These are phyloP conservation scores for Drosophila virilis DNA, from an alignment of 1,140 invertebrate species.

Conservation along the genomic window DNA sequence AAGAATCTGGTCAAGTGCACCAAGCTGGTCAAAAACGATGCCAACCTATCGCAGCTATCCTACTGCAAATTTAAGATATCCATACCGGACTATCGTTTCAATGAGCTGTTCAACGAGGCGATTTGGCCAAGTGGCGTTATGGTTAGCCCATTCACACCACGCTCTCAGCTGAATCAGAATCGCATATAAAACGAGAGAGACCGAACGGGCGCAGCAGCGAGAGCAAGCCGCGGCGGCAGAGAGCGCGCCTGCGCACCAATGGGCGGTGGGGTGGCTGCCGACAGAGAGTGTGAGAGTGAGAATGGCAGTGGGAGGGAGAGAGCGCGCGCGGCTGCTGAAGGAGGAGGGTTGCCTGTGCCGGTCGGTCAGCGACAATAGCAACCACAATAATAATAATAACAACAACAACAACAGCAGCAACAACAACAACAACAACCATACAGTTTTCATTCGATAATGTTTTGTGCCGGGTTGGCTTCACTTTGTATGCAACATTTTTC, in stretches of 20 bases:
- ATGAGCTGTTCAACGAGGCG: conserved; percentile 83
- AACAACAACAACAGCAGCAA: conserved; percentile 30
- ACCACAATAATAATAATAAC: conserved; percentile 17
- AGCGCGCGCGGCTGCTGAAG: background rate
- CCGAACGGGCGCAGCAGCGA: conserved; percentile 12
- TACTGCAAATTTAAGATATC: conserved; percentile 83
- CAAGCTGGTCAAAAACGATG: conserved; percentile 82
- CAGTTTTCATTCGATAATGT: conserved; percentile 43
- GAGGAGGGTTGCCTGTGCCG: conserved; percentile 61
- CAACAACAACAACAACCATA: conserved; percentile 36
- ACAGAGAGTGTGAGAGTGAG: conserved; percentile 1
- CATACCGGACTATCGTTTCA: conserved; percentile 83
- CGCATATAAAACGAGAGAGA: conserved; percentile 69
- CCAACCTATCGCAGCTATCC: conserved; percentile 78
- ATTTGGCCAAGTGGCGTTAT: conserved; percentile 83
- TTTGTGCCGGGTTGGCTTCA: conserved; percentile 41
- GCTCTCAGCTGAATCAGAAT: conserved; percentile 82
- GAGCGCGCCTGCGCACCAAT: conserved; percentile 32
- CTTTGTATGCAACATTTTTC: conserved; percentile 70
- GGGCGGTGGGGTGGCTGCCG: conserved; percentile 15
- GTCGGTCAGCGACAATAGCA: conserved; percentile 40
- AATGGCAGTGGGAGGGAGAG: background rate
- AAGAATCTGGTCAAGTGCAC: conserved; percentile 82
- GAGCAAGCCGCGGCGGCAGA: conserved; percentile 19
- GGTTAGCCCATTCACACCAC: conserved; percentile 81